Evolutionary conservation across 2,113 vertebrate species (phyloP), one percentile per base, ranked within the genome.

Genomic region (Vimba vimba): DNA sequence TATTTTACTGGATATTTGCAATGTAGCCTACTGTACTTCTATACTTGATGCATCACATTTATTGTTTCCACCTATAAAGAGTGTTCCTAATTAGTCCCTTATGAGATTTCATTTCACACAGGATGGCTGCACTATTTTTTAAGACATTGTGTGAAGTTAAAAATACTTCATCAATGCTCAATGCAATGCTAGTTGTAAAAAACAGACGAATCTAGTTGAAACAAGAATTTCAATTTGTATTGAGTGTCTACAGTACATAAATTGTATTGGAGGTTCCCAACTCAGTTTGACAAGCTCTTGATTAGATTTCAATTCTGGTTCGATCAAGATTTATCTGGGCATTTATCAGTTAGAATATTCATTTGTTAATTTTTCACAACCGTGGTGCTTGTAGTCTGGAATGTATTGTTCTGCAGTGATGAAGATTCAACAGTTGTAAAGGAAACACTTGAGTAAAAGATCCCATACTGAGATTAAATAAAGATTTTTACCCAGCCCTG

Each of bases 181-280:
- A 71, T 71, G 33, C 68, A 39, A 71, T 71, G 33, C 33, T 71
- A 43, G 68, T 39, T 43, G 68, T 43, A 71, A 71, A 71, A 36
- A 71, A 39, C 4, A 71, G 33, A 4, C 30, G 3, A 36, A 36
- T 36, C 17, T 33, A 36, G 66, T 2, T 69, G 66, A 33, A 36
- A 69, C 17, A 69, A 69, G 30, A 69, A 39, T 9, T 21, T 36
- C 15, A 52, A 17, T 17, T 52, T 17, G 50, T 17, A 52, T 52
- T 52, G 15, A 36, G 66, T 33, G 6, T 66, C 5, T 66, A 66
- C n/a, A n/a, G n/a, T n/a, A n/a, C 62, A 66, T 66, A 66, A 30
- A 2, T 2, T 66, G 12, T 64, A 64, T 64, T 64, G 11, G 25
- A 27, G 60, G 60, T 64, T 64, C 60, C 60, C 60, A 66, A 12